Base-by-base conservation (phyloP, 2,113 vertebrate species). In the Thalassarche chlororhynchos region DNA sequence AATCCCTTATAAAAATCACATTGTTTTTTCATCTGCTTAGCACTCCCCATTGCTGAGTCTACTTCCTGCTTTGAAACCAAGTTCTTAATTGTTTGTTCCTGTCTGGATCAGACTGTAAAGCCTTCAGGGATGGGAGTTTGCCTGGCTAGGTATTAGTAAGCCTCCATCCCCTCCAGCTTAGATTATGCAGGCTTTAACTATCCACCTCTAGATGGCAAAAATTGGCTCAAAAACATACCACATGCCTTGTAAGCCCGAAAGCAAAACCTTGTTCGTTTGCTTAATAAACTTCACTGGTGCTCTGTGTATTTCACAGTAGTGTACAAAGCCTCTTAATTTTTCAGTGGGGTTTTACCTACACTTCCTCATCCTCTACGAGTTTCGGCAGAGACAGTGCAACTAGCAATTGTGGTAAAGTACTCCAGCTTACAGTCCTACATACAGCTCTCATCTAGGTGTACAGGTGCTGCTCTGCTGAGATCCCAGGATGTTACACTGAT, bases 51-150 rank as follows among this genome's bases (percentile, higher is more conserved):
- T 86, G 44, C 80, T 68, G 83, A 89, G 32, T 75, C 83, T 44
- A 24, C 76, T 95, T 97, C 86, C 95, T 96, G 80, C 94, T 93
- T 86, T 84, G 69, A 84, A 94, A 84, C 65, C 28, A 44, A 87
- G 52, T 84, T 84, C n/a, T 12, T 95, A 92, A 92, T 93, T 95
- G 89, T 92, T 93, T 90, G 93, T 76, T 97, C 90, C 92, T 79
- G 68, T 88, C 76, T 94, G 65, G 57, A 75, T 95, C 68, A 93
- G 90, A 55, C 90, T 40, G 60, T 60, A 76, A 90, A 95, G 65
- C 94, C 90, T 93, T 95, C 80, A 32, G 94, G 95, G 89, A 40
- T 78, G 80, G 86, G 94, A 91, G 86, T 90, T 89, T 81, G 65
- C 76, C 86, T 75, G 32, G 26, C 80, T 91, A 55, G n/a, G 64